Evolutionary conservation across 1,140 invertebrate genomes (phyloP), one percentile per base, ranked within the genome.

Genomic region (Lepidurus couesii): DNA sequence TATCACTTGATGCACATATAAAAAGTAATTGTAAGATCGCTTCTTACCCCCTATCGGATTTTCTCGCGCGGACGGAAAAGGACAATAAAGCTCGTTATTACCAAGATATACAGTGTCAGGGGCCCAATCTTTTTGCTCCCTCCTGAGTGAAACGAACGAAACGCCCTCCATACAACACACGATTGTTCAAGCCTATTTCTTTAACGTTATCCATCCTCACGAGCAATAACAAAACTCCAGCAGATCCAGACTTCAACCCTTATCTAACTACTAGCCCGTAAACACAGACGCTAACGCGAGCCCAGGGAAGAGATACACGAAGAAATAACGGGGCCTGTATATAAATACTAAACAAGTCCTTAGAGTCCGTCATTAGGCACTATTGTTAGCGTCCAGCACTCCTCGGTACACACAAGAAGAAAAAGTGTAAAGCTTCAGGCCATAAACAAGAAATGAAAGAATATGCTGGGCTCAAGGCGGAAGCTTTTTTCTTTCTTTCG

Each of bases 11-110:
- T 65, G 21, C 53, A 65, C n/a, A 65, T 16, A 47, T 65, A 65
- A 65, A 34, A 65, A 65, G 13, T 65, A 65, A 65, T 65, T 65
- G 53, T 65, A 9, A 13, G 9, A 16, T 65, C 53, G n/a, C 21
- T 65, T 65, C 53, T 65, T 65, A 65, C 5, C 53, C 34, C 53
- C 16, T 65, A 65, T 65, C 53, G 53, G 6, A 13, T 65, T 21
- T 65, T 65, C 13, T 34, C 16, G 53, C 13, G 13, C n/a, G 53
- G 53, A 65, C 16, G 53, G 53, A 65, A 65, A 11, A 9, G 53
- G 53, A 65, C 53, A 65, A 65, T 65, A 65, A 65, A 65, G 53
- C 53, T n/a, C n/a, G 53, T 65, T 65, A 65, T 65, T 13, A 65
- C 8, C 16, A 65, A 65, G 53, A 65, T 65, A 65, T 65, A 65